A percentile compares a stretch with the other conserved stretches of the same genome.
phyloP scores from a whole-genome alignment of 2,888 invertebrate species.

The Macrosoma leucophasiata region DNA sequence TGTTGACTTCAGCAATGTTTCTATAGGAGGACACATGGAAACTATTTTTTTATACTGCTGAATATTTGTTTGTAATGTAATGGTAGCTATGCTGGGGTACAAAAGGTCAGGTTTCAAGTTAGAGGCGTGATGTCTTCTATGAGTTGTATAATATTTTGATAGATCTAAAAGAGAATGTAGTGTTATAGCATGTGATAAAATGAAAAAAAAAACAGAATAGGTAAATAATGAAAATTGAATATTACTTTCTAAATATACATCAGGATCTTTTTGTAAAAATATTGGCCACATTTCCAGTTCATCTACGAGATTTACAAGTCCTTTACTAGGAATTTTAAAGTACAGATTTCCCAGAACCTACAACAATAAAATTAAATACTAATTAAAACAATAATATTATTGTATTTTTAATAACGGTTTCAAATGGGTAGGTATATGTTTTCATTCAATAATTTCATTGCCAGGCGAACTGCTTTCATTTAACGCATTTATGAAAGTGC shows the following conservation, averaged over 20 bases:
- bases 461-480: no score
- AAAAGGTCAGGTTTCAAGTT: constrained; percentile 35
- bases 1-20: no score
- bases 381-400: no score
- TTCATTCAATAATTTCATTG: no score
- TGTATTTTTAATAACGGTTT: no score
- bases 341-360: constrained; percentile 48
- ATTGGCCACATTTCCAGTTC: constrained; percentile 40
- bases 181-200: no score
- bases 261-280: constrained; percentile 35
- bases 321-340: constrained; percentile 30
- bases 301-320: constrained; percentile 37
- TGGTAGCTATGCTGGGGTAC: constrained; percentile 26
- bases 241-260: constrained; percentile 39
- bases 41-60: no score
- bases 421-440: no score
- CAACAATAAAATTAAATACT: constrained; percentile 14
- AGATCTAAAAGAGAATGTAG: constrained; percentile 35
- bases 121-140: constrained; percentile 39
- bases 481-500: no score
- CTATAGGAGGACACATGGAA: no score
- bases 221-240: constrained; percentile 1
- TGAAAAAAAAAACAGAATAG: constrained; percentile 5
- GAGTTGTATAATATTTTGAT: constrained; percentile 31
- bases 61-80: constrained; percentile 27